These are phyloP conservation scores for Struthidea cinerea DNA, from an alignment of 2,113 vertebrate species.

Conservation along the genomic window DNA sequence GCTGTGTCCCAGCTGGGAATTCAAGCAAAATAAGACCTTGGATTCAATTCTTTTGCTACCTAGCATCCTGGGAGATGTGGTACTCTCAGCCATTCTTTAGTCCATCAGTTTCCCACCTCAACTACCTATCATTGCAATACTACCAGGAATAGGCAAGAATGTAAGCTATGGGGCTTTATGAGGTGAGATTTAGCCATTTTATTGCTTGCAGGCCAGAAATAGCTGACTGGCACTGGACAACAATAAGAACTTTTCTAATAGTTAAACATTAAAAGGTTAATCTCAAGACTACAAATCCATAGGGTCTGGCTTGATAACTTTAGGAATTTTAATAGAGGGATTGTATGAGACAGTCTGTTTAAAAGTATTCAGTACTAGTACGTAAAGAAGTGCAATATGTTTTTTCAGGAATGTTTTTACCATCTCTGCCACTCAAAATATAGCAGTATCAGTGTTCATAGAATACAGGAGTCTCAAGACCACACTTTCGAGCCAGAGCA, in stretches of 20 bases:
- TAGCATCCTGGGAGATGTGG: neutral
- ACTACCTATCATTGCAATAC: neutral
- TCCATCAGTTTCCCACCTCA: neutral
- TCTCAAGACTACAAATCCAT: neutral
- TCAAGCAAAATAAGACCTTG: neutral
- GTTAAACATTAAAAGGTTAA: conserved; percentile 24
- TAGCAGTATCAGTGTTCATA: neutral
- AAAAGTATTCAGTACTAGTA: neutral
- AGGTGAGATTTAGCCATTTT: conserved; percentile 35
- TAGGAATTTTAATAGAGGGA: conserved; percentile 37
- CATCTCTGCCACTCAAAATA: neutral
- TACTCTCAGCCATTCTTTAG: neutral
- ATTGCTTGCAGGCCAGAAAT: neutral
- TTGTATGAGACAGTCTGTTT: neutral
- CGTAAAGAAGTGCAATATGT: neutral
- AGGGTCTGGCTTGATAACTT: neutral
- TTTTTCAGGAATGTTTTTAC: neutral
- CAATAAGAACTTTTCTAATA: neutral
- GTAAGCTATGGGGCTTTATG: neutral
- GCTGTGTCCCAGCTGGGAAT: neutral
- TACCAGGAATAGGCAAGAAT: conserved; percentile 9
- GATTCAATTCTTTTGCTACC: neutral
- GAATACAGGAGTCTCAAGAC: neutral
- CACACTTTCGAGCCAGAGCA: neutral
- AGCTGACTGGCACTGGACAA: neutral